phyloP scores from a whole-genome alignment of 2,888 invertebrate species.

The Idaea dimidiata region DNA sequence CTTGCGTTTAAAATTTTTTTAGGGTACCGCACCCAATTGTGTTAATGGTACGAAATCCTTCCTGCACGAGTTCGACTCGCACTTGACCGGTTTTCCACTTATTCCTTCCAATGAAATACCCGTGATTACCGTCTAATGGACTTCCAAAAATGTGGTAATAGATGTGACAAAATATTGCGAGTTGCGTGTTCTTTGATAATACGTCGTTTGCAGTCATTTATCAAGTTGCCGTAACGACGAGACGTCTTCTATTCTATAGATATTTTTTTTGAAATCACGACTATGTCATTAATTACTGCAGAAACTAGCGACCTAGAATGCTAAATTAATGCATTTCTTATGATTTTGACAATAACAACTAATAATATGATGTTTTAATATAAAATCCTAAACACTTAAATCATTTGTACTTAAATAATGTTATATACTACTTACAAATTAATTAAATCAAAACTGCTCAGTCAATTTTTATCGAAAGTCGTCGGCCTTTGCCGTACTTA shows the following conservation, averaged over 20 bases:
- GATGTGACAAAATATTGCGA: background rate
- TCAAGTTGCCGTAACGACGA: background rate
- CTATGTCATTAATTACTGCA: background rate
- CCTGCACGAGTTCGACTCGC: no score
- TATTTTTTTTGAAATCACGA: background rate
- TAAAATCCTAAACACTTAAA: no score
- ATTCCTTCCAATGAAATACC: background rate
- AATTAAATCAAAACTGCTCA: background rate
- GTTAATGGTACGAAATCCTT: no score
- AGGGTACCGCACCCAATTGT: no score
- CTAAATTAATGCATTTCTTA: background rate
- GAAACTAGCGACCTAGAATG: background rate
- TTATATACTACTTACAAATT: background rate
- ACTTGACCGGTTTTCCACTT: background rate
- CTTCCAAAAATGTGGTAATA: background rate
- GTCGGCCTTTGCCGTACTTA: background rate
- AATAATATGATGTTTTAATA: no score
- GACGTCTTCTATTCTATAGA: background rate
- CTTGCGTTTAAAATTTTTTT: no score
- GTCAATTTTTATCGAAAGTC: background rate
- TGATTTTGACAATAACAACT: background rate
- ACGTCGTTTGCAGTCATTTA: constrained; percentile 1
- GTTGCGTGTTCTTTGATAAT: background rate
- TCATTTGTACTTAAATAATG: no score
- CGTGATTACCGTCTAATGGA: background rate